A percentile compares a stretch with the other conserved stretches of the same genome.
Evolutionary conservation across 2,888 invertebrate species (phyloP).

Genomic region (Oscheius sp.): DNA sequence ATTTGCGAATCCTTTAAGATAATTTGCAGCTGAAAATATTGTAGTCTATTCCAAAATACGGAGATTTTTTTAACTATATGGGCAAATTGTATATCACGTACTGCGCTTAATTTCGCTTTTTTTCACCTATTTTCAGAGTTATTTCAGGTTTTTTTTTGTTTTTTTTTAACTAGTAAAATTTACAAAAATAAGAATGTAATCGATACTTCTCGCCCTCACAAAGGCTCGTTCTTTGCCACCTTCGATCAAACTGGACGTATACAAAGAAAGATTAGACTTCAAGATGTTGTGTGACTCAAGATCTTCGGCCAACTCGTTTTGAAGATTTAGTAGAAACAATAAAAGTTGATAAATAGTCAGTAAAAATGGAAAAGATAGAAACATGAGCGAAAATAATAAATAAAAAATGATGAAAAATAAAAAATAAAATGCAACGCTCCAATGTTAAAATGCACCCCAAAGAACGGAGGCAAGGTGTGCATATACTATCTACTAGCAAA

Average conservation of each 20-base stretch:
- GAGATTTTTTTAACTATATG: neutral
- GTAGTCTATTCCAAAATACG: no score
- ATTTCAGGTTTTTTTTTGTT: neutral
- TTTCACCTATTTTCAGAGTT: no score
- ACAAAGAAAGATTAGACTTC: no score
- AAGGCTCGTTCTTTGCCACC: neutral
- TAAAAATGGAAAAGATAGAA: neutral
- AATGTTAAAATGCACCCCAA: neutral
- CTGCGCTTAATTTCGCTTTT: no score
- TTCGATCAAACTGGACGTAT: no score
- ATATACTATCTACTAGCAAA: neutral
- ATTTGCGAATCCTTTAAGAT: constrained; percentile 84
- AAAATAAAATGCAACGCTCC: neutral
- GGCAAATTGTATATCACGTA: neutral
- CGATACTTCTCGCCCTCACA: neutral
- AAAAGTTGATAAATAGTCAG: neutral
- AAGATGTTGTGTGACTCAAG: no score
- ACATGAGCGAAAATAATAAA: neutral
- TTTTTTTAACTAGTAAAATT: neutral
- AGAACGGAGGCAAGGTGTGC: neutral
- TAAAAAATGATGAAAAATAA: no score
- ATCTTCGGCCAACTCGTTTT: no score
- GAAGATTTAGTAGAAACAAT: neutral
- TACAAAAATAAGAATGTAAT: neutral
- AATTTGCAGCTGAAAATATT: constrained; percentile 81